Percentiles rank a stretch among this genome's conserved stretches.
These are phyloP conservation scores for Drosophila varians DNA, from an alignment of 1,140 invertebrate species.

Conservation along the genomic window DNA sequence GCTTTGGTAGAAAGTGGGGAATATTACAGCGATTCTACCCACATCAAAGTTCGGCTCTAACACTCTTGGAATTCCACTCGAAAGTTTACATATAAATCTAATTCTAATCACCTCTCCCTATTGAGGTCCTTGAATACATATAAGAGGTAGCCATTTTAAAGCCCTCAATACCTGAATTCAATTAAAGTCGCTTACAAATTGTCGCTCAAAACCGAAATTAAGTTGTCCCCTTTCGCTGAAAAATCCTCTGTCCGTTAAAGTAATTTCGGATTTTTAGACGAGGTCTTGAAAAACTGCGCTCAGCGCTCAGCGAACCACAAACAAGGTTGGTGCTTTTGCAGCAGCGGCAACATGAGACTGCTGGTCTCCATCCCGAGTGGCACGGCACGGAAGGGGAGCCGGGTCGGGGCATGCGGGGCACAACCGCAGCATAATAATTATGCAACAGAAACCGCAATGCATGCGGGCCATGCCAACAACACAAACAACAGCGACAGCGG, in stretches of 20 bases:
- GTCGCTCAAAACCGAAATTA: constrained; percentile 53
- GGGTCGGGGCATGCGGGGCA: constrained; percentile 11
- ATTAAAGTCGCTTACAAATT: neutral
- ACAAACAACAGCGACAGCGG: constrained; percentile 29
- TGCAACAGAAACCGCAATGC: constrained; percentile 80
- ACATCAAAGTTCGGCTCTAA: constrained; percentile 32
- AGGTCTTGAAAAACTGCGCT: constrained; percentile 68
- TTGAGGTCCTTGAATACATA: neutral
- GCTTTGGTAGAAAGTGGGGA: neutral
- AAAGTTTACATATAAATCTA: neutral
- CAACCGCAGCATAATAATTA: constrained; percentile 80
- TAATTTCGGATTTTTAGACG: constrained; percentile 54
- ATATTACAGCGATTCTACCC: constrained; percentile 32
- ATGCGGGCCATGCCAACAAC: constrained; percentile 58
- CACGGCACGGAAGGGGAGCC: neutral
- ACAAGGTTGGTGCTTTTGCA: constrained; percentile 78
- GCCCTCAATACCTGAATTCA: no score
- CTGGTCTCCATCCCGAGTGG: constrained; percentile 10
- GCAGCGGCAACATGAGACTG: constrained; percentile 64
- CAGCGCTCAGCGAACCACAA: constrained; percentile 68
- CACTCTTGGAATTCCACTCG: constrained; percentile 19
- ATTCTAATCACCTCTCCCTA: neutral
- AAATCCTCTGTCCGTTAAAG: constrained; percentile 40
- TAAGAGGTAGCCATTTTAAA: no score
- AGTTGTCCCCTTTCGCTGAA: constrained; percentile 55